These are phyloP conservation scores for Ptychadena robeensis DNA, from an alignment of 2,797 vertebrate species.

Conservation along the genomic window DNA sequence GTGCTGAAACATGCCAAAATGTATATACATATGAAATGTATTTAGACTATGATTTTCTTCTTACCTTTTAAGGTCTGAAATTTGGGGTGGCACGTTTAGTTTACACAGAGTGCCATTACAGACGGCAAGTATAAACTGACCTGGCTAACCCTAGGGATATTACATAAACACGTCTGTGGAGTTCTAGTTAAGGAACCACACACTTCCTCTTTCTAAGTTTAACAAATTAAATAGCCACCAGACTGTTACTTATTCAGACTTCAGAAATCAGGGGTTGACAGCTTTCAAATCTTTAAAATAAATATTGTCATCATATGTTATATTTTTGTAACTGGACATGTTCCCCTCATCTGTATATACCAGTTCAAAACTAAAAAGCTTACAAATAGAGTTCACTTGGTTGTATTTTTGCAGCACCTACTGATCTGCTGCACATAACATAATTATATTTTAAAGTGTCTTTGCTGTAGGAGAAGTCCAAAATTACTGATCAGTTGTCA, in stretches of 20 bases:
- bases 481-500: too few species aligned
- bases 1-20: slow-evolving; percentile 6
- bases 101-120: slow-evolving; percentile 16
- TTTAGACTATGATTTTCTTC: slow-evolving; percentile 17
- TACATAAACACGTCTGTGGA: slow-evolving; percentile 24
- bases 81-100: slow-evolving; percentile 28
- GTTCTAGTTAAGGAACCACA: neutral
- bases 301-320: neutral
- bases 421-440: too few species aligned
- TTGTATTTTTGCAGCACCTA: too few species aligned
- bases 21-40: slow-evolving; percentile 28
- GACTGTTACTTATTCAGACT: neutral
- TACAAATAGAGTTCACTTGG: too few species aligned
- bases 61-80: slow-evolving; percentile 46
- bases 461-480: too few species aligned
- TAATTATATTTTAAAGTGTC: too few species aligned
- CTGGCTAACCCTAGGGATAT: slow-evolving; percentile 19
- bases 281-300: neutral
- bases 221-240: neutral
- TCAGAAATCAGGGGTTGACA: neutral
- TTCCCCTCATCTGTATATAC: neutral
- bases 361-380: too few species aligned
- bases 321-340: neutral
- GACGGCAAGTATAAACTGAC: slow-evolving; percentile 20
- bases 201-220: neutral